Base-by-base conservation (phyloP, 2,113 vertebrate species). In the Camelus dromedarius region DNA sequence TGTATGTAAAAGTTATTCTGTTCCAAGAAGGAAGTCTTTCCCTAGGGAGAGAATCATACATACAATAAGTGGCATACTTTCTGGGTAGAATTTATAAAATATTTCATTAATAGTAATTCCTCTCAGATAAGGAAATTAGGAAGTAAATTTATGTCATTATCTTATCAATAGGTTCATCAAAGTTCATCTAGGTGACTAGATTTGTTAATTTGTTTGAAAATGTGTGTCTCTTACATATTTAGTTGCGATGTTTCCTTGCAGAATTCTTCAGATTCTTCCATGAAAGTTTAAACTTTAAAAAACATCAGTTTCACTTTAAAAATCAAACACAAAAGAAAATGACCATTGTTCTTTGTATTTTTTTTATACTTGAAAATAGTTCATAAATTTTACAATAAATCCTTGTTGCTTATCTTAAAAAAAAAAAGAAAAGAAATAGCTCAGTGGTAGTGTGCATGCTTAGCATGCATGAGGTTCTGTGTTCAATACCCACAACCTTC, bases 181-280 rank as follows among this genome's bases (percentile, higher is more conserved):
- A 35, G 52, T 87, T 32, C 10, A 64, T 75, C 48, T 77, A 58
- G 50, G 13, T 54, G 79, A 48, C 64, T 77, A 48, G 64, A n/a
- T 84, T 83, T 56, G 77, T 95, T 88, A 12, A 72, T 83, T 84
- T 79, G 48, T 66, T 79, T 92, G 35, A 84, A 89, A 84, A 48
- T 79, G 22, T 84, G 2, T 83, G n/a, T 84, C 67, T 91, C 5
- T 90, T 85, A 82, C 2, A 60, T 64, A 76, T 76, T 82, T 94
- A 52, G 22, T 87, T 91, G 16, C 94, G 66, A 24, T 84, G 58
- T 42, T 79, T 42, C 24, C 38, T 50, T 79, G 46, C 6, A 92
- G 64, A 96, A 84, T 50, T 89, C 79, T 48, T 92, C 56, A 60
- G 15, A 92, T 66, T 84, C 84, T 70, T 69, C 62, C 75, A 26